Evolutionary conservation across 2,888 invertebrate species (phyloP).

Genomic region (Orthosia gothica): DNA sequence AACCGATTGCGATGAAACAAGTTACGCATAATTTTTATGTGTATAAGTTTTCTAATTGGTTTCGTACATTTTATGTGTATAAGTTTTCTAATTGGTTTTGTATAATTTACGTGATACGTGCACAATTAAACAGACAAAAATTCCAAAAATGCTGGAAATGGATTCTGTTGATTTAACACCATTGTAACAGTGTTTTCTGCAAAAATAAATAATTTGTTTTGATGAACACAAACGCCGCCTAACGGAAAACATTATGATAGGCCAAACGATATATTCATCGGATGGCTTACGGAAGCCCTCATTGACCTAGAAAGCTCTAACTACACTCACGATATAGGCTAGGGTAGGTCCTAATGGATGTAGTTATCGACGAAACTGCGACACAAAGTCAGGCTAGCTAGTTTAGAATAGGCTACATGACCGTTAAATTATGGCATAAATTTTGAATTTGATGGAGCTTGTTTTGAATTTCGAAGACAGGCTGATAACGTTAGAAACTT

Average conservation of each 20-base stretch:
- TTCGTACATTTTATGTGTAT: no score
- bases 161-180: no score
- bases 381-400: conserved; percentile 32
- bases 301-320: conserved; percentile 65
- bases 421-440: conserved; percentile 39
- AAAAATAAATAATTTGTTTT: no score
- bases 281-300: conserved; percentile 55
- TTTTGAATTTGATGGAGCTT: conserved; percentile 13
- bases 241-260: conserved; percentile 42
- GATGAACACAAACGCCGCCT: background rate
- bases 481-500: background rate
- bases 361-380: conserved; percentile 52
- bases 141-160: no score
- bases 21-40: no score
- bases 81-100: no score
- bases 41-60: no score
- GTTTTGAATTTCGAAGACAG: conserved; percentile 29
- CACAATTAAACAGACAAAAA: no score
- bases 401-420: conserved; percentile 27
- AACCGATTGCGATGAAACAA: no score
- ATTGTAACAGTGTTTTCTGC: no score
- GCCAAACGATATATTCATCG: conserved; percentile 48
- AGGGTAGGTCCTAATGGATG: conserved; percentile 61
- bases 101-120: no score
- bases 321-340: conserved; percentile 62